These are phyloP conservation scores for Bombus breviceps DNA, from an alignment of 1,140 invertebrate genomes.

Conservation along the genomic window DNA sequence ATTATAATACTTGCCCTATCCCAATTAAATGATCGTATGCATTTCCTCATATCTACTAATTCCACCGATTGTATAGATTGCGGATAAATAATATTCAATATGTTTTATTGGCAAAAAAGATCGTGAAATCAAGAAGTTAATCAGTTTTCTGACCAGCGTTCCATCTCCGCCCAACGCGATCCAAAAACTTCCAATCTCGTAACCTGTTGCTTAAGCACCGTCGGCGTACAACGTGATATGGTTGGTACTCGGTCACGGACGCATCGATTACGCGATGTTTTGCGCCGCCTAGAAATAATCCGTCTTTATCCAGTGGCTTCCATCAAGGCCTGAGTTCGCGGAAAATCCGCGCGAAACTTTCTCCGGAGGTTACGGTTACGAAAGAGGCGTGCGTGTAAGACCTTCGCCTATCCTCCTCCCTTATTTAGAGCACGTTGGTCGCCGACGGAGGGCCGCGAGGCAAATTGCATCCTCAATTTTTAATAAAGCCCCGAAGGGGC, in stretches of 20 bases:
- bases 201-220: conserved; percentile 42
- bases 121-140: neutral
- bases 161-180: neutral
- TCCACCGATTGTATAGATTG: no score
- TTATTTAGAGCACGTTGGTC: conserved; percentile 76
- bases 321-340: no score
- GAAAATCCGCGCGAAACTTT: conserved; percentile 46
- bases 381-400: conserved; percentile 16
- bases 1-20: no score
- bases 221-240: neutral
- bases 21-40: no score
- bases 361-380: conserved; percentile 4
- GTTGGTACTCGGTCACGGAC: neutral
- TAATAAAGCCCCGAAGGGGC: conserved; percentile 77
- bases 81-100: neutral
- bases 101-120: neutral
- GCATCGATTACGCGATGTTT: neutral
- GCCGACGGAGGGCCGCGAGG: conserved; percentile 67
- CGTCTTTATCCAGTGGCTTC: neutral
- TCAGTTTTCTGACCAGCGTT: neutral
- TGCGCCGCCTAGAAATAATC: neutral
- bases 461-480: conserved; percentile 81
- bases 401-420: conserved; percentile 61
- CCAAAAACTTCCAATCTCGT: conserved; percentile 17
- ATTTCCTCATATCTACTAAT: no score